A percentile compares a stretch with the other conserved stretches of the same genome.
Conservation (phyloP, 2,113 vertebrate species). For the Antigone vipio region DNA sequence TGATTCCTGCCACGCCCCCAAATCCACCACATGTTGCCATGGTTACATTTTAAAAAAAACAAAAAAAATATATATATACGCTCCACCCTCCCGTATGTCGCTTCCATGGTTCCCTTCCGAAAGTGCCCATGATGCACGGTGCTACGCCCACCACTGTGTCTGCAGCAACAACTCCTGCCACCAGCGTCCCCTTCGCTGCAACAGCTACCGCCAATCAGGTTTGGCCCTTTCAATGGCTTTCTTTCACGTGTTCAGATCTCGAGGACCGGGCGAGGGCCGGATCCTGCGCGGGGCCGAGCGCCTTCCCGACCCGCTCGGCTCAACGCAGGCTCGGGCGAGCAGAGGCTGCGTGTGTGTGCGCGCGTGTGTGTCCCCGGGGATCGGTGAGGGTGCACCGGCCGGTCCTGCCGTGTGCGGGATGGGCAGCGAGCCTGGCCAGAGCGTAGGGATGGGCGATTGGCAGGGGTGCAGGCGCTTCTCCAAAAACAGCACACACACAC, state of each 20-base stretch:
- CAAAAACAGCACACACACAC: neutral
- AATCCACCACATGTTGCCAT: slow-evolving; percentile 82
- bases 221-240: slow-evolving; percentile 91
- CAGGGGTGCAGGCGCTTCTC: neutral
- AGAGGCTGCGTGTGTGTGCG: neutral
- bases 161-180: slow-evolving; percentile 93
- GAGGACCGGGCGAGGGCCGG: slow-evolving; percentile 27
- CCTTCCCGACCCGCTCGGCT: neutral
- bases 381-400: neutral
- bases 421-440: neutral
- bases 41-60: slow-evolving; percentile 77
- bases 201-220: slow-evolving; percentile 96
- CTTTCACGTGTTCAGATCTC: slow-evolving; percentile 73
- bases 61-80: slow-evolving; percentile 56
- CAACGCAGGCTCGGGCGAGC: neutral
- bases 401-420: neutral
- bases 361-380: neutral
- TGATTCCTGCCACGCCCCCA: slow-evolving; percentile 81
- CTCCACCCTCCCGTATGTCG: slow-evolving; percentile 84
- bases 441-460: slow-evolving; percentile 25
- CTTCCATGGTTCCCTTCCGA: slow-evolving; percentile 90
- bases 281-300: neutral
- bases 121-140: slow-evolving; percentile 99
- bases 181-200: slow-evolving; percentile 96
- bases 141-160: slow-evolving; percentile 96